Base-by-base conservation (phyloP, 2,113 vertebrate species). In the Syrmaticus mikado region DNA sequence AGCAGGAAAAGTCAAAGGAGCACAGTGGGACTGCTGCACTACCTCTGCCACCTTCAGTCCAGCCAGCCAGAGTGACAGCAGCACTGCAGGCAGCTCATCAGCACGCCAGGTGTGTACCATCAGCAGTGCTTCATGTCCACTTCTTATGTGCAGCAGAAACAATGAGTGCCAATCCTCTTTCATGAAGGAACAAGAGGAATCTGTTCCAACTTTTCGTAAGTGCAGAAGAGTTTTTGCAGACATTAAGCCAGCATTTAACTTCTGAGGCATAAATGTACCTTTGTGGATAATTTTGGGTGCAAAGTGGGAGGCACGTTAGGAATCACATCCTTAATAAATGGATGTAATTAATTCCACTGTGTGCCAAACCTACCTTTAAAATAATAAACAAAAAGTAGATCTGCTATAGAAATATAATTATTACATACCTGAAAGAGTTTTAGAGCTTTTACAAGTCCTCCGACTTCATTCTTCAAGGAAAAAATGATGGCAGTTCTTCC, bases 391-490 rank as follows among this genome's bases (percentile, higher is more conserved):
- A 53, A 30, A 30, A 53, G 27, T 53, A 32, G 53, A 57, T 57
- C 45, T 78, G 45, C 40, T 83, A 21, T n/a, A 95, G 32, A 73
- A 62, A 45, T 55, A 52, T 3, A 4, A 30, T 87, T 45, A 85
- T 19, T 24, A 19, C 79, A 48, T 95, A 99, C 99, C 98, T 99
- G 99, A 93, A 99, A 99, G 79, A 99, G 98, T 97, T 98, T 99
- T 45, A 99, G 97, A 13, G 99, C 99, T 97, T 99, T 99, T 38
- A 99, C 98, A 65, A 99, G 98, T 73, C 99, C 99, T 89, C 99
- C 99, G 5, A 99, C 98, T 98, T 99, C 99, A 98, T 99, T 99
- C 95, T 99, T 99, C 87, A 99, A 97, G 57, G 99, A 99, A 96
- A 99, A 99, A 95, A 99, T 98, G 3, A 99, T 98, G 66, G 98